Conservation (phyloP, 2,797 vertebrate species). For the Thalassophryne amazonica region DNA sequence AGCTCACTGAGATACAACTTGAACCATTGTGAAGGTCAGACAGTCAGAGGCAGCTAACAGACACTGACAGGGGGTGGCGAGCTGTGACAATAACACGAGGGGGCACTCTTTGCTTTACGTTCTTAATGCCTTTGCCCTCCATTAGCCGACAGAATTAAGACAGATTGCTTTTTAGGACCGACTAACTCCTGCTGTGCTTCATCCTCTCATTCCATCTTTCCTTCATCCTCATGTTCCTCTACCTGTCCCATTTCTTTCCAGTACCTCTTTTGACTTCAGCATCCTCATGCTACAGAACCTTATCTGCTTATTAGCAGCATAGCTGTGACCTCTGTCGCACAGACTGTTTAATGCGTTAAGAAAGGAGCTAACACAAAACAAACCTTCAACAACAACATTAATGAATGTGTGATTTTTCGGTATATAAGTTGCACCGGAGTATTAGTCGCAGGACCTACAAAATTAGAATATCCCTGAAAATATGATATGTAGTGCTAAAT, state of each 20-base stretch:
- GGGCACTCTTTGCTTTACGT: constrained; percentile 61
- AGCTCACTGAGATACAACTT: constrained; percentile 25
- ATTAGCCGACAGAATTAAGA: constrained; percentile 74
- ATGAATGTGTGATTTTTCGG: too few species aligned
- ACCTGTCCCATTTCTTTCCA: constrained; percentile 3
- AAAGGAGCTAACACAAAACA: constrained; percentile 48
- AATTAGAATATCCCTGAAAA: too few species aligned
- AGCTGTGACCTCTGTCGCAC: constrained; percentile 25
- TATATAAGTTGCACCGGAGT: too few species aligned
- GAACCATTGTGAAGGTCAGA: constrained; percentile 39
- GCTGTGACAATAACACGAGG: constrained; percentile 56
- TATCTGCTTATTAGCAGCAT: constrained; percentile 36
- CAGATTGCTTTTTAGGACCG: constrained; percentile 62
- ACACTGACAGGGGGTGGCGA: constrained; percentile 7
- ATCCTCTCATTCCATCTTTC: constrained; percentile 6
- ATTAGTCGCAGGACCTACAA: too few species aligned
- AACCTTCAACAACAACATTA: constrained; percentile 45
- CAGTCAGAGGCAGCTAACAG: constrained; percentile 22
- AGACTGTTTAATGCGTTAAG: constrained; percentile 36
- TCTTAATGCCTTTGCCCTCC: constrained; percentile 71
- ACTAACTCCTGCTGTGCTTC: constrained; percentile 25
- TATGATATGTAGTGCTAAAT: too few species aligned
- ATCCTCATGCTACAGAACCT: constrained; percentile 22
- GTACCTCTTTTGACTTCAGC: constrained; percentile 7
- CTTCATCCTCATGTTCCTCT: neutral